Evolutionary conservation across 2,888 invertebrate genomes (phyloP).

Genomic region (Belgica antarctica): DNA sequence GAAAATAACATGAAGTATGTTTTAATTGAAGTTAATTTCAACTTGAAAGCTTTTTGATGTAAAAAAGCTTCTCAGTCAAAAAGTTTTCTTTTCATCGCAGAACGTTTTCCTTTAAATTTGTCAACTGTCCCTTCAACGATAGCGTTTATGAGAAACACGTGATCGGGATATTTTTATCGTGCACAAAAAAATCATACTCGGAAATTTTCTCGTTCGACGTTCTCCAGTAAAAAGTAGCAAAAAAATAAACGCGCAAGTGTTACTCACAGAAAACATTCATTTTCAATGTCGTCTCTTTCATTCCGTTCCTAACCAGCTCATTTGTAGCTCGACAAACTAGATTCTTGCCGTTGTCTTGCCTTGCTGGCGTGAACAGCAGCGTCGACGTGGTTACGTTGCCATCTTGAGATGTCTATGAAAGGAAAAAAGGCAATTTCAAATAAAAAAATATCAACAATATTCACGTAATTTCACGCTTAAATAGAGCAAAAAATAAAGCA

Average conservation of each 20-base stretch:
- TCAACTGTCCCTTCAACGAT: too few relatives aligned
- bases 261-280: slow-evolving; percentile 86
- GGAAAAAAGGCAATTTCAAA: neutral
- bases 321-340: slow-evolving; percentile 81
- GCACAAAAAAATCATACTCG: neutral
- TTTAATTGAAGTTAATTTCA: neutral
- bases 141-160: neutral
- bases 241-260: neutral
- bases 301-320: slow-evolving; percentile 67
- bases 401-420: slow-evolving; percentile 69
- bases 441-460: slow-evolving; percentile 24
- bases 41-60: neutral
- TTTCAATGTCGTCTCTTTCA: slow-evolving; percentile 75
- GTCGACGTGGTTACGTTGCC: slow-evolving; percentile 78
- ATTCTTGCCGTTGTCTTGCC: slow-evolving; percentile 74
- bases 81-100: neutral
- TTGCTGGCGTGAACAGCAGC: slow-evolving; percentile 70
- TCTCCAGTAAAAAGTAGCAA: neutral
- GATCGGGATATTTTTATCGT: neutral
- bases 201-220: neutral
- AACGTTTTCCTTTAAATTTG: too few relatives aligned
- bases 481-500: slow-evolving; percentile 10
- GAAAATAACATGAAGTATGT: neutral
- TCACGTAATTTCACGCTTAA: slow-evolving; percentile 27
- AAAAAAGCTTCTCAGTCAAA: neutral